A percentile compares a stretch with the other conserved stretches of the same genome.
Evolutionary conservation across 64 coral and sea anemone species (phyloP).

Genomic region (Dendrophyllia cribrosa): DNA sequence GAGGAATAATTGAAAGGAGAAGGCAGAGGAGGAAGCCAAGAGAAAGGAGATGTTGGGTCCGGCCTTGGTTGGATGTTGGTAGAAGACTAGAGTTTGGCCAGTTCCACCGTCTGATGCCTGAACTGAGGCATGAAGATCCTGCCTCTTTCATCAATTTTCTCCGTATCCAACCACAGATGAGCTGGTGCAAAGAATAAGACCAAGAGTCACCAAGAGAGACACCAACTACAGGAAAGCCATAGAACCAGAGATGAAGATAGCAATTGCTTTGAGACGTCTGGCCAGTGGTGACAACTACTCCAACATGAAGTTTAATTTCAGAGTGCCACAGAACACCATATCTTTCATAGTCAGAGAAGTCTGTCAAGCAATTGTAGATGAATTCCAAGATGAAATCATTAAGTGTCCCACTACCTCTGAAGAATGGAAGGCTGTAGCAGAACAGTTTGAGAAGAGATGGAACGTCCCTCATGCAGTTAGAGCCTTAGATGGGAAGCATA

Average conservation of each 20-base stretch:
- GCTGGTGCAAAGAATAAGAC: slow-evolving; percentile 22
- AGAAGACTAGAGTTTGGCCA: slow-evolving; percentile 29
- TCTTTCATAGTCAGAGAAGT: slow-evolving; percentile 3
- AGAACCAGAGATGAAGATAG: slow-evolving; percentile 11
- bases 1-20: too few relatives aligned
- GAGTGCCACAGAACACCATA: slow-evolving; percentile 18
- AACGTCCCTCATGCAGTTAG: not conserved
- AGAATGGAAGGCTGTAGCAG: not conserved
- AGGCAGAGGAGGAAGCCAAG: not conserved
- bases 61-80: not conserved
- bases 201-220: slow-evolving; percentile 18
- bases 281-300: slow-evolving; percentile 24
- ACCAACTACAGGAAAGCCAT: slow-evolving; percentile 24
- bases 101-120: slow-evolving; percentile 20
- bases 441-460: slow-evolving; percentile 1
- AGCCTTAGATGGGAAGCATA: slow-evolving; percentile 27
- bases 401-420: not conserved
- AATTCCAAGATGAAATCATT: not conserved
- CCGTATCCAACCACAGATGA: slow-evolving; percentile 16
- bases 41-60: slow-evolving; percentile 26
- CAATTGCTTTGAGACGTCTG: slow-evolving; percentile 2
- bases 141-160: slow-evolving; percentile 33
- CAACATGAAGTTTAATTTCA: slow-evolving; percentile 5
- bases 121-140: slow-evolving; percentile 34
- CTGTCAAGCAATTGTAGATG: slow-evolving; percentile 35